phyloP scores from a whole-genome alignment of 2,888 invertebrate species.

The Eupithecia subumbrata region DNA sequence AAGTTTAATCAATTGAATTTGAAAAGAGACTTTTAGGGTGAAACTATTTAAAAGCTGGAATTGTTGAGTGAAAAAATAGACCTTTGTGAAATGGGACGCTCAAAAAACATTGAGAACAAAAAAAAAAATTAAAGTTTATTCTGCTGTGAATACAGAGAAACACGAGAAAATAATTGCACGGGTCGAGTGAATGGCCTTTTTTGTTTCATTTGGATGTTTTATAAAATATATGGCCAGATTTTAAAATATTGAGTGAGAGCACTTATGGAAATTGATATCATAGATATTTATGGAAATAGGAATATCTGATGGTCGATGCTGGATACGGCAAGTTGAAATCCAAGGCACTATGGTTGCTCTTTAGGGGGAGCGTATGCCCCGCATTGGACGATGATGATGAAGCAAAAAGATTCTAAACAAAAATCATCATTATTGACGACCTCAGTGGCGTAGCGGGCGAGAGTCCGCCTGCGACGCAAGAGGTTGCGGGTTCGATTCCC shows the following conservation, averaged over 20 bases:
- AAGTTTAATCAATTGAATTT: not conserved
- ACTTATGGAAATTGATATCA: no score
- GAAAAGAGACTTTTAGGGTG: not conserved
- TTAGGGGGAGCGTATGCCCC: not conserved
- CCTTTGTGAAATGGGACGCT: not conserved
- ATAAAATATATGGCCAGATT: not conserved
- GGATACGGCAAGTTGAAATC: not conserved
- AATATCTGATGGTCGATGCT: not conserved
- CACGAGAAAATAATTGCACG: not conserved
- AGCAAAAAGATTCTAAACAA: no score
- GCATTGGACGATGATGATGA: not conserved
- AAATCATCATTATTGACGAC: no score
- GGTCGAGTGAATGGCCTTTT: not conserved
- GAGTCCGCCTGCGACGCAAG: no score
- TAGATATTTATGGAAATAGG: not conserved
- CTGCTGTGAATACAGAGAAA: not conserved
- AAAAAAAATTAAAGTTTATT: not conserved
- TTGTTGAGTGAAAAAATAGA: not conserved
- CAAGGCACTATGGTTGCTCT: not conserved
- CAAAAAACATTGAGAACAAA: not conserved
- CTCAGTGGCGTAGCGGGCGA: no score
- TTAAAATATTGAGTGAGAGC: not conserved
- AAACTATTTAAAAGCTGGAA: not conserved
- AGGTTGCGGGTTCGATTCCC: no score
- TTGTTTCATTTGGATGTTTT: not conserved